phyloP scores from a whole-genome alignment of 2,888 invertebrate species.

The Choreutis nemorana region DNA sequence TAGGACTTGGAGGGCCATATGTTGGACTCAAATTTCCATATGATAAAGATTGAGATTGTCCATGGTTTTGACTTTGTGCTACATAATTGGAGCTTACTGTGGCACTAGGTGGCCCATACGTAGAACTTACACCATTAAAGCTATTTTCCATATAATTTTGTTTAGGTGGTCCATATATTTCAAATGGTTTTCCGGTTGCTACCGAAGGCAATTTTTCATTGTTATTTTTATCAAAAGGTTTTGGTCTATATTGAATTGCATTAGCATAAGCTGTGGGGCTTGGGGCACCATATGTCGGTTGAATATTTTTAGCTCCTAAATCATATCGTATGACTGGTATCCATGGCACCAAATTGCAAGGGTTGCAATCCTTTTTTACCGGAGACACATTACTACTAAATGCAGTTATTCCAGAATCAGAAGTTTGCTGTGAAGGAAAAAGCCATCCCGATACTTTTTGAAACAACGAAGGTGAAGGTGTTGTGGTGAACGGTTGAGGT shows the following conservation, averaged over 20 bases:
- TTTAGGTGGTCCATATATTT: constrained; percentile 34
- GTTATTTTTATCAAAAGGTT: constrained; percentile 24
- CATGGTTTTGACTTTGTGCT: no score
- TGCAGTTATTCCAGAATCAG: constrained; percentile 21
- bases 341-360: constrained; percentile 85
- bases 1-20: constrained; percentile 29
- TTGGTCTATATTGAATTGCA: constrained; percentile 25
- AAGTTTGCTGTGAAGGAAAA: constrained; percentile 58
- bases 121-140: constrained; percentile 26
- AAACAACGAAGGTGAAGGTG: constrained; percentile 60
- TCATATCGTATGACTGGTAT: constrained; percentile 72
- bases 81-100: no score
- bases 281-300: constrained; percentile 49
- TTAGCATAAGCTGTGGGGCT: constrained; percentile 40
- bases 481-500: constrained; percentile 47
- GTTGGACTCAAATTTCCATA: constrained; percentile 32
- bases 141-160: constrained; percentile 20
- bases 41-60: no score
- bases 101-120: constrained; percentile 29
- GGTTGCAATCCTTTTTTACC: constrained; percentile 71
- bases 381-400: constrained; percentile 25
- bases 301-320: constrained; percentile 36
- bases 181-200: constrained; percentile 27
- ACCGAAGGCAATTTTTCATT: constrained; percentile 22
- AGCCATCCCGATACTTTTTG: constrained; percentile 70